These are phyloP conservation scores for Zaprionus taronus DNA, from an alignment of 1,140 invertebrate genomes.

Conservation along the genomic window DNA sequence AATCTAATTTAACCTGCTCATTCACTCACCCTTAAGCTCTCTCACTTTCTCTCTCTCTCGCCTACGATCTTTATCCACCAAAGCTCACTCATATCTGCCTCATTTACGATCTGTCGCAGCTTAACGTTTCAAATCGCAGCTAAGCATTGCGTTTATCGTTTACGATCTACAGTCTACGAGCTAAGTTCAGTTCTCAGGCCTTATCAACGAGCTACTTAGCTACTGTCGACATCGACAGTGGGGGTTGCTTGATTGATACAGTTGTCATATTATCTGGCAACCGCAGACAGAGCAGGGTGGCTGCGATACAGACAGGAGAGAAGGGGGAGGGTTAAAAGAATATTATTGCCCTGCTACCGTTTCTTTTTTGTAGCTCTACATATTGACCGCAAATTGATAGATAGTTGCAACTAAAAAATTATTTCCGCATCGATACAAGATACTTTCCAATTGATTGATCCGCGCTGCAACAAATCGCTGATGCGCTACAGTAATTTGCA, in stretches of 20 bases:
- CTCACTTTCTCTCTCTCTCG: not conserved
- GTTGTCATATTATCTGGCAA: slow-evolving; percentile 9
- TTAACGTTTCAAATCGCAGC: not conserved
- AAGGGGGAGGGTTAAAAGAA: not conserved
- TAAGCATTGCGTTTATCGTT: slow-evolving; percentile 32
- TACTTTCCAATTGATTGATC: slow-evolving; percentile 12
- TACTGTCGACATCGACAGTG: not conserved
- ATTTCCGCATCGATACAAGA: slow-evolving; percentile 31
- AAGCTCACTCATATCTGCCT: not conserved
- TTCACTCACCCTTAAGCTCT: not conserved
- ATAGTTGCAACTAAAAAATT: slow-evolving; percentile 25
- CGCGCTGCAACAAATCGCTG: not conserved
- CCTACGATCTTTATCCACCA: not conserved
- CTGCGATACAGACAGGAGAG: not conserved
- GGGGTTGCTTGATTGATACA: slow-evolving; percentile 4
- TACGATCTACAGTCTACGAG: slow-evolving; percentile 29
- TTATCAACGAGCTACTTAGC: slow-evolving; percentile 5
- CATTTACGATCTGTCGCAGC: not conserved
- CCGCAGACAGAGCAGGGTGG: not conserved
- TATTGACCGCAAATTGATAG: slow-evolving; percentile 23
- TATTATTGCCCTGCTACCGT: not conserved
- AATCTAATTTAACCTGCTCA: not conserved
- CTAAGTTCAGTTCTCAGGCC: slow-evolving; percentile 23
- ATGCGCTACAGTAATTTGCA: slow-evolving; percentile 12
- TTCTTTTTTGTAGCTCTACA: not conserved